Evolutionary conservation across 2,888 invertebrate genomes (phyloP).

Genomic region (Machimus atricapillus): DNA sequence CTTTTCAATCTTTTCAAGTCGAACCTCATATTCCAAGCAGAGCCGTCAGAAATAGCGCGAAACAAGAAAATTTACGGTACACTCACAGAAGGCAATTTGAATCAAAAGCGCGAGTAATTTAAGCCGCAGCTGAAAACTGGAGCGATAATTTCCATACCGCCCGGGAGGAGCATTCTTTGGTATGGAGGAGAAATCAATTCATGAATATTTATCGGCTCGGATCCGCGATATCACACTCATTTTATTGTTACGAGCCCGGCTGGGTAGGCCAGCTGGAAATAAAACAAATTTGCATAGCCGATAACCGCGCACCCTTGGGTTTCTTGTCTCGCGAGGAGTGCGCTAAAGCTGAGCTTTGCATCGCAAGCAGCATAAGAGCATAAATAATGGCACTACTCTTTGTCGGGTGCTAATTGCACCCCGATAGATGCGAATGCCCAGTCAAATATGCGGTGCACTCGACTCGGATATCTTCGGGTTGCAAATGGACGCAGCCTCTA

Average conservation of each 20-base stretch:
- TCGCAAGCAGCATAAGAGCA: neutral
- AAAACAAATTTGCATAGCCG: constrained; percentile 20
- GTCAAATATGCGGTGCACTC: neutral
- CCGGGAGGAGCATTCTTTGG: neutral
- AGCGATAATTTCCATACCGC: neutral
- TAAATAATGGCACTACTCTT: constrained; percentile 3
- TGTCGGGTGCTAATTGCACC: constrained; percentile 6
- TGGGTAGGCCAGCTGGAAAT: neutral
- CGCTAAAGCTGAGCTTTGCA: neutral
- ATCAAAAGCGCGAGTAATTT: neutral
- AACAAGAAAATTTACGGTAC: neutral
- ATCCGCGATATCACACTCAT: neutral
- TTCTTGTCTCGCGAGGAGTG: neutral
- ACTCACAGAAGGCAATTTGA: neutral
- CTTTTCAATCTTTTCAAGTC: neutral
- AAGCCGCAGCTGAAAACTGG: neutral
- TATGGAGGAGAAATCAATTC: neutral
- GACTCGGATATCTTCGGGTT: neutral
- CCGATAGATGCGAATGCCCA: neutral
- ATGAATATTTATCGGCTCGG: constrained; percentile 10
- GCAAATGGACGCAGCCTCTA: neutral
- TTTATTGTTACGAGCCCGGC: constrained; percentile 5
- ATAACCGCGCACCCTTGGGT: neutral
- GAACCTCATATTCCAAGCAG: neutral
- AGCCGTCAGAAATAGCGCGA: neutral